Percentiles rank a stretch among this genome's conserved stretches.
Evolutionary conservation across 2,888 invertebrate species (phyloP).

Genomic region (Tetrapedia diversipes): DNA sequence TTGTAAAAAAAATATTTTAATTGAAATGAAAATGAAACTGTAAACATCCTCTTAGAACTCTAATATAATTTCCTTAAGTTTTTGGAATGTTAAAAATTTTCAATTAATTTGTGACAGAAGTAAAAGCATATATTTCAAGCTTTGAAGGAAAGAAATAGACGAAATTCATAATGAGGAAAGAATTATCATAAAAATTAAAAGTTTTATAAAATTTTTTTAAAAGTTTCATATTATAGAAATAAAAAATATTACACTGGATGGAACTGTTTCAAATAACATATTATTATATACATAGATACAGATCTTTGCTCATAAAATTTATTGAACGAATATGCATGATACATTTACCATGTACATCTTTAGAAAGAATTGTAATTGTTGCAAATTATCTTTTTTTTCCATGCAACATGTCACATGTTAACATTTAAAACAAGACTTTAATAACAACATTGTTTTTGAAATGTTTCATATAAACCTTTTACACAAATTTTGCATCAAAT

Average conservation of each 20-base stretch:
- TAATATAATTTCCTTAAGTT: conserved; percentile 28
- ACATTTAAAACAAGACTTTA: conserved; percentile 35
- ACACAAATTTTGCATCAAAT: conserved; percentile 54
- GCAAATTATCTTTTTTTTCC: conserved; percentile 36
- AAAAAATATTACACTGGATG: conserved; percentile 36
- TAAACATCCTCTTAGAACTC: conserved; percentile 27
- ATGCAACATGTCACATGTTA: conserved; percentile 29
- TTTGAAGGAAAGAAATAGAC: background rate
- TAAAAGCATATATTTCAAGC: background rate
- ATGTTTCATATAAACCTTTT: conserved; percentile 53
- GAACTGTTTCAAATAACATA: conserved; percentile 46
- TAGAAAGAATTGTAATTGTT: conserved; percentile 33
- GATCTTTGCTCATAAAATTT: conserved; percentile 47
- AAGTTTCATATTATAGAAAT: conserved; percentile 17
- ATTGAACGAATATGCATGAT: conserved; percentile 54
- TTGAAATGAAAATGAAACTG: conserved; percentile 15
- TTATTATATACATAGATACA: conserved; percentile 43
- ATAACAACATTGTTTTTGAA: conserved; percentile 29
- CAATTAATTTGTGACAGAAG: background rate
- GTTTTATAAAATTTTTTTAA: background rate
- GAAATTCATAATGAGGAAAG: conserved; percentile 1
- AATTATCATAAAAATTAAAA: conserved; percentile 14
- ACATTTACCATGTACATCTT: conserved; percentile 53
- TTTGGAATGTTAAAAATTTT: conserved; percentile 45
- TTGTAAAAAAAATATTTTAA: conserved; percentile 22